These are phyloP conservation scores for Clepsis dumicolana DNA, from an alignment of 2,888 invertebrate species.

Conservation along the genomic window DNA sequence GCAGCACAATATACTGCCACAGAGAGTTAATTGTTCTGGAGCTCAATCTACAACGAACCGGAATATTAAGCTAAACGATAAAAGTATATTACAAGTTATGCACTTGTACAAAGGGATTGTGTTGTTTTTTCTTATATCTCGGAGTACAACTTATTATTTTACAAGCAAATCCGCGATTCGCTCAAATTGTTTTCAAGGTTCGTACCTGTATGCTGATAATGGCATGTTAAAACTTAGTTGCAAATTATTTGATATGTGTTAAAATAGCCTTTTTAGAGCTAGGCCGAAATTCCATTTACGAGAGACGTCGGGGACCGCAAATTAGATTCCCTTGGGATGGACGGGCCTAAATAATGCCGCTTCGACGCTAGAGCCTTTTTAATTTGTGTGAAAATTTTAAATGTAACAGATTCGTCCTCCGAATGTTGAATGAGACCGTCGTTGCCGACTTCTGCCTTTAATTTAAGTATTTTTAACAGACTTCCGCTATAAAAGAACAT, in stretches of 20 bases:
- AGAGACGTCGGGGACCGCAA: conserved; percentile 67
- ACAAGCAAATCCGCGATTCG: neutral
- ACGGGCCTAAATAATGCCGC: conserved; percentile 71
- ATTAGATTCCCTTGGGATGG: conserved; percentile 75
- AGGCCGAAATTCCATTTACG: conserved; percentile 74
- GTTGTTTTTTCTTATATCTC: neutral
- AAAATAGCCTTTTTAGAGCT: conserved; percentile 72
- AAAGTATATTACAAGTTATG: neutral
- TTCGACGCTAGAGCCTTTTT: conserved; percentile 64
- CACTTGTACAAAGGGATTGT: neutral
- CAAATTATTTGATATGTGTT: conserved; percentile 51
- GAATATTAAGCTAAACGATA: neutral
- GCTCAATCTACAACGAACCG: neutral
- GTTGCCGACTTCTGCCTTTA: conserved; percentile 11
- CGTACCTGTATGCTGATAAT: conserved; percentile 52
- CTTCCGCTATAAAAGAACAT: conserved; percentile 1
- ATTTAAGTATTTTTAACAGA: conserved; percentile 11
- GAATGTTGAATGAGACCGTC: conserved; percentile 11
- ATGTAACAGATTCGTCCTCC: conserved; percentile 45
- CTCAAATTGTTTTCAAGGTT: conserved; percentile 39
- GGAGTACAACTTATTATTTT: neutral
- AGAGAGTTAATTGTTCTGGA: neutral
- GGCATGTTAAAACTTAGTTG: conserved; percentile 57
- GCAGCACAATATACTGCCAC: neutral
- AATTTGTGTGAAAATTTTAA: conserved; percentile 64